Percentiles rank a stretch among this genome's conserved stretches.
These are phyloP conservation scores for Grantiella picta DNA, from an alignment of 2,113 vertebrate genomes.

Conservation along the genomic window DNA sequence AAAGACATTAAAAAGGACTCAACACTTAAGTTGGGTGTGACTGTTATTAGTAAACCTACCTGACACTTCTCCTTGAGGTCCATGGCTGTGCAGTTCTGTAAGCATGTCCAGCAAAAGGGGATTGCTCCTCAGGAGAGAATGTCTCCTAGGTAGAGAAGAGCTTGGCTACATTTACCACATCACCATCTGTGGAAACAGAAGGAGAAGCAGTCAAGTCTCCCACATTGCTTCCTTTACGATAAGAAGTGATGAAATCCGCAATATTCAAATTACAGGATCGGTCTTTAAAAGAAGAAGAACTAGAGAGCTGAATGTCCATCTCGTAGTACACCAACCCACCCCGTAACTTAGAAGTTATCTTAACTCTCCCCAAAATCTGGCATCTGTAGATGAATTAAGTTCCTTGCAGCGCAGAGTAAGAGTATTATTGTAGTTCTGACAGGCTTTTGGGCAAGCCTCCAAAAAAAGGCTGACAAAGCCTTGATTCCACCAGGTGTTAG, in stretches of 20 bases:
- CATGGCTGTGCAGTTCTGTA: conserved; percentile 75
- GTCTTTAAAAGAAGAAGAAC: background rate
- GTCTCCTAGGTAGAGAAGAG: conserved; percentile 40
- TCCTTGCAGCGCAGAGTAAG: background rate
- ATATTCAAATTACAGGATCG: background rate
- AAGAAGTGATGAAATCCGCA: background rate
- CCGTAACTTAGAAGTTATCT: background rate
- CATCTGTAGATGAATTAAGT: background rate
- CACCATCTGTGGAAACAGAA: conserved; percentile 60
- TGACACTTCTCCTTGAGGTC: conserved; percentile 85
- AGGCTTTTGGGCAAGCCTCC: conserved; percentile 8
- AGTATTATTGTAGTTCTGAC: background rate
- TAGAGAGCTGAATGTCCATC: background rate
- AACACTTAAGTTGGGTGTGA: background rate
- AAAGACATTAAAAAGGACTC: background rate
- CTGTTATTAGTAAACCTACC: conserved; percentile 67
- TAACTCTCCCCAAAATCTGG: background rate
- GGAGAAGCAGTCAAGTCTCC: background rate
- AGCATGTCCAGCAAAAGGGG: conserved; percentile 79
- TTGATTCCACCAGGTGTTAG: conserved; percentile 38
- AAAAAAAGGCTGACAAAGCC: conserved; percentile 11
- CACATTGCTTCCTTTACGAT: background rate
- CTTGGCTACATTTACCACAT: conserved; percentile 11
- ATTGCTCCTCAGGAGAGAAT: conserved; percentile 41
- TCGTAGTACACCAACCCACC: background rate